Base-by-base conservation (phyloP, 2,113 vertebrate species). In the Axis porcinus region DNA sequence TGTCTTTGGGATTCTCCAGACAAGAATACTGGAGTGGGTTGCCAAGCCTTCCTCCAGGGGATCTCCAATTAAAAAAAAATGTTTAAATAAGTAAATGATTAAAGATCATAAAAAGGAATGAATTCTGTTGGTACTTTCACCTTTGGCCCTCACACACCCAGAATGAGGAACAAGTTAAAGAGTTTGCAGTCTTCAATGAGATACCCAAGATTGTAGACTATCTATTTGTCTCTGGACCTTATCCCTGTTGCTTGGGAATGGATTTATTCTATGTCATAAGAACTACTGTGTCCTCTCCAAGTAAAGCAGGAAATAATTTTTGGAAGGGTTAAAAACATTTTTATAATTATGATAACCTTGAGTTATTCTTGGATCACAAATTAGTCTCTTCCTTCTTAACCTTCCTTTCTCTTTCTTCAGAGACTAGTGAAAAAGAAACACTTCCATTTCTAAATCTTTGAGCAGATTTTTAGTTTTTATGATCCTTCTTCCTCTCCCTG, bases 221-320 rank as follows among this genome's bases (percentile, higher is more conserved):
- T n/a, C 54, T 28, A 0, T 47, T 89, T 94, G 45, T 90, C 45
- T 95, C 55, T 62, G 84, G 45, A 82, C 58, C 58, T 19, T 84
- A 7, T 33, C 21, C 91, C 7, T 36, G 54, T 89, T 52, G 17
- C 45, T 87, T 90, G 33, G 30, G 84, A 95, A 95, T 94, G 55
- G 52, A 94, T 55, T 89, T 84, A 28, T 92, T 90, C 50, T 58
- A 11, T 54, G 84, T 52, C 76, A 84, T 33, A 91, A 84, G 55
- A 78, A 89, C 62, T 64, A 70, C 70, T 74, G 83, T 60, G 28
- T 89, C 25, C 83, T 88, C 14, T 93, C 64, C 64, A 92, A 96
- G 83, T 84, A 89, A 92, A 96, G 87, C 76, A 95, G 93, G 91
- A 86, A 97, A 95, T 97, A 67, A 45, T 95, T 96, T 97, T 58